Evolutionary conservation across 2,113 vertebrate genomes (phyloP).

Genomic region (Eulemur rufifrons): DNA sequence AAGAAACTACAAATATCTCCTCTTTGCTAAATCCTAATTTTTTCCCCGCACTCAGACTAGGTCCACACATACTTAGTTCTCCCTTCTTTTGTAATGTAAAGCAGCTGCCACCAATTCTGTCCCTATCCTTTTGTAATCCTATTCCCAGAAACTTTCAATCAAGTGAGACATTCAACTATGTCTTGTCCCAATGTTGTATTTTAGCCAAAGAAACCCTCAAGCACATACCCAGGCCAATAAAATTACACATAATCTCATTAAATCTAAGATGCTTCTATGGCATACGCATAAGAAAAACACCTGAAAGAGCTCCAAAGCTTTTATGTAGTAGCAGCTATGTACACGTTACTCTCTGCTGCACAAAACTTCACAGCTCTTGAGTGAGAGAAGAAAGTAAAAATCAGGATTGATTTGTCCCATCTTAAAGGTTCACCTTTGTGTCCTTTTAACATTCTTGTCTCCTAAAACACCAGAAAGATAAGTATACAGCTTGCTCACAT

Average conservation of each 20-base stretch:
- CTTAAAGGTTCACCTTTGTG: background rate
- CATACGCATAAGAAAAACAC: background rate
- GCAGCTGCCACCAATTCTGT: background rate
- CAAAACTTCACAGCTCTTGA: background rate
- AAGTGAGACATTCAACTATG: background rate
- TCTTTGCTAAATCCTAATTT: background rate
- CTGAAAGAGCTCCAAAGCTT: background rate
- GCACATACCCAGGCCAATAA: background rate
- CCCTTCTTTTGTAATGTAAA: background rate
- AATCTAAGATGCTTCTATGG: background rate
- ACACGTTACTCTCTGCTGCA: background rate
- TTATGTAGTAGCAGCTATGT: background rate
- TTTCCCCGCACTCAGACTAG: background rate
- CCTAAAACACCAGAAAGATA: background rate
- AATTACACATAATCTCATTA: background rate
- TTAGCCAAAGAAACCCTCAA: background rate
- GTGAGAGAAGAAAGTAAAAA: background rate
- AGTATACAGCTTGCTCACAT: background rate
- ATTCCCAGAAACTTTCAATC: background rate
- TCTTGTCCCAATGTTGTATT: background rate
- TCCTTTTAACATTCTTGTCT: background rate
- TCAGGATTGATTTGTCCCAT: background rate
- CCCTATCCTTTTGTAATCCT: background rate
- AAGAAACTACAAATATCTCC: background rate
- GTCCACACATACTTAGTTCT: background rate